These are phyloP conservation scores for Corythornis cristatus DNA, from an alignment of 2,113 vertebrate genomes.

Conservation along the genomic window DNA sequence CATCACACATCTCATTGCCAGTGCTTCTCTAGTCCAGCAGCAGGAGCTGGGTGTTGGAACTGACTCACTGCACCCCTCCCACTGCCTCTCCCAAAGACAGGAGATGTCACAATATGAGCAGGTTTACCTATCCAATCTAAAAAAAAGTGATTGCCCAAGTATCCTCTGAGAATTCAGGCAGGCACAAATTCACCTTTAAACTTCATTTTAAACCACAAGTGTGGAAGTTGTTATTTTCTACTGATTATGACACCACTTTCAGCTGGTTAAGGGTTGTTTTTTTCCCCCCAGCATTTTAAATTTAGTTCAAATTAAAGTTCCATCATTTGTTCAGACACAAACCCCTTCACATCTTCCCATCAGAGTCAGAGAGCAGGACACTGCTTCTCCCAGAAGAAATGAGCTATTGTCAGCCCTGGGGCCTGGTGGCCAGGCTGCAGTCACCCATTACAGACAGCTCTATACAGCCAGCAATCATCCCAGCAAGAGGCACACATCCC, in stretches of 20 bases:
- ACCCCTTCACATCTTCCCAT: background rate
- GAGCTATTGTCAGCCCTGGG: background rate
- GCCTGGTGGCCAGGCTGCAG: background rate
- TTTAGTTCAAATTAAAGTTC: background rate
- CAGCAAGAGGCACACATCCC: background rate
- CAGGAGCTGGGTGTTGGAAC: fast-evolving
- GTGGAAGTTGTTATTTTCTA: background rate
- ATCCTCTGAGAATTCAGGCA: background rate
- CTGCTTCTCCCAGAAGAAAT: background rate
- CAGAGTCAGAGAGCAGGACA: background rate
- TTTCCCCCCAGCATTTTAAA: background rate
- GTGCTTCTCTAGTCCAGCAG: background rate
- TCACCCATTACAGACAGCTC: background rate
- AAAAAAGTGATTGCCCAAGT: background rate
- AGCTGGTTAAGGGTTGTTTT: too few relatives aligned
- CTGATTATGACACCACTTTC: background rate
- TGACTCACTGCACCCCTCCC: background rate
- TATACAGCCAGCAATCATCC: conserved; percentile 5
- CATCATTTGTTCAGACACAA: background rate
- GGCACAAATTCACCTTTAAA: background rate
- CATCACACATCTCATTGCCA: too few relatives aligned
- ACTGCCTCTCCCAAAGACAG: background rate
- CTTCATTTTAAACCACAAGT: background rate
- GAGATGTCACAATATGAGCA: background rate
- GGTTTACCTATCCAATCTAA: background rate